These are phyloP conservation scores for Bombus cullumanus DNA, from an alignment of 1,140 invertebrate species.

Conservation along the genomic window DNA sequence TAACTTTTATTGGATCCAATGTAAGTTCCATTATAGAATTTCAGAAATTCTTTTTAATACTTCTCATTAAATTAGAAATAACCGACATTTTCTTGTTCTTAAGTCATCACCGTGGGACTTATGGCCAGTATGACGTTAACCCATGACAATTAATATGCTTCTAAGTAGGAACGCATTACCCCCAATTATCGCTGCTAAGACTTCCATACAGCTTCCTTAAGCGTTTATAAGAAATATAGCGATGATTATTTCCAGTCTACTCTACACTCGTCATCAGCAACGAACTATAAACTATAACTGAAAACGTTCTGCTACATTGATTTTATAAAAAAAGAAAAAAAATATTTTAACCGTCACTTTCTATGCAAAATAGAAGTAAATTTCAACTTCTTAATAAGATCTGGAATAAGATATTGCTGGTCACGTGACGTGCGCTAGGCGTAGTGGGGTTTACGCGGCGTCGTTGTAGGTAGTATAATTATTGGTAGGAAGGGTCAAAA, in stretches of 20 bases:
- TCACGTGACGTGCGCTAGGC: neutral
- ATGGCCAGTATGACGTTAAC: neutral
- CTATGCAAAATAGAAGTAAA: neutral
- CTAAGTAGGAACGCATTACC: conserved; percentile 29
- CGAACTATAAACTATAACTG: too few relatives aligned
- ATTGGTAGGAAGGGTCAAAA: neutral
- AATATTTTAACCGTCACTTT: neutral
- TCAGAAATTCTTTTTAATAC: neutral
- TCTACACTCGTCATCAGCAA: too few relatives aligned
- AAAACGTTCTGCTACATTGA: neutral
- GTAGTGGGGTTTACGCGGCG: neutral
- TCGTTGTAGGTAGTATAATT: neutral
- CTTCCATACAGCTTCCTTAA: conserved; percentile 19
- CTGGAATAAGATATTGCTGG: neutral
- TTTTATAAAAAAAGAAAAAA: neutral
- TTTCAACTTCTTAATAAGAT: neutral
- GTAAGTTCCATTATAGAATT: neutral
- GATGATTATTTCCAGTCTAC: neutral
- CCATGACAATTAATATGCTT: conserved; percentile 37
- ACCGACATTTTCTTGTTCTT: neutral
- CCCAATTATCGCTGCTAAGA: conserved; percentile 17
- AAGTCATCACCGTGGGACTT: conserved; percentile 18
- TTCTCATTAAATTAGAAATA: neutral
- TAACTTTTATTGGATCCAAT: neutral
- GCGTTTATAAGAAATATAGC: too few relatives aligned